Evolutionary conservation across 2,797 vertebrate species (phyloP), one percentile per base, ranked within the genome.

Genomic region (Gobio occitaniae): DNA sequence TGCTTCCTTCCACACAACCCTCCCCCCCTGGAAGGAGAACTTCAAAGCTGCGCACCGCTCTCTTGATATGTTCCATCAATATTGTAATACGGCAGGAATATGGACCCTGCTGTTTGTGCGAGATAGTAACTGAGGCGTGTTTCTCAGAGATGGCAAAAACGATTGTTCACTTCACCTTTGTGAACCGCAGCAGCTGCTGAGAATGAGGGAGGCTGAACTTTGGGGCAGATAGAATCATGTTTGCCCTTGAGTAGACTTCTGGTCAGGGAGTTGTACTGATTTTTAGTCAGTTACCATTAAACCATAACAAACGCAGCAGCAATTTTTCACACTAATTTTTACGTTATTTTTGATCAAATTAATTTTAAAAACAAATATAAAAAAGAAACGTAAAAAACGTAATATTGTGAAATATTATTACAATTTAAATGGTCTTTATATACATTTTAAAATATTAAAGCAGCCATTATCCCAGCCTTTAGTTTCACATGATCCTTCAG

Each of bases 51-150:
- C 86, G 88, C 90, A 91, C 92, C 92, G 93, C 89, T 90, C 93
- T 95, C 93, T 94, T 94, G 94, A 95, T 94, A 93, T 93, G 93
- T 95, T 94, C 93, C 94, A 95, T 95, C 95, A 95, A 94, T 95
- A 96, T 95, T 95, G 93, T 95, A 95, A 95, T 95, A 93, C 92
- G 91, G 93, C 91, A 94, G 94, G 92, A 94, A 95, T 94, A 94
- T 93, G 93, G 93, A 93, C 92, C 92, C 93, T 93, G 93, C 95
- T 95, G 94, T 91, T 92, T 88, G 93, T 92, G 90, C 84, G 92
- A 94, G 94, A 95, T 94, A 94, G 94, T 93, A 92, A 85, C 93
- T 92, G 82, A 88, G 92, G 90, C 93, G 76, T 93, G 92, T 91
- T 85, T 87, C 91, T 94, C 90, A 80, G 79, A 80, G 86, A 89